Evolutionary conservation across 2,797 vertebrate species (phyloP).

Genomic region (Manis crassicaudata): DNA sequence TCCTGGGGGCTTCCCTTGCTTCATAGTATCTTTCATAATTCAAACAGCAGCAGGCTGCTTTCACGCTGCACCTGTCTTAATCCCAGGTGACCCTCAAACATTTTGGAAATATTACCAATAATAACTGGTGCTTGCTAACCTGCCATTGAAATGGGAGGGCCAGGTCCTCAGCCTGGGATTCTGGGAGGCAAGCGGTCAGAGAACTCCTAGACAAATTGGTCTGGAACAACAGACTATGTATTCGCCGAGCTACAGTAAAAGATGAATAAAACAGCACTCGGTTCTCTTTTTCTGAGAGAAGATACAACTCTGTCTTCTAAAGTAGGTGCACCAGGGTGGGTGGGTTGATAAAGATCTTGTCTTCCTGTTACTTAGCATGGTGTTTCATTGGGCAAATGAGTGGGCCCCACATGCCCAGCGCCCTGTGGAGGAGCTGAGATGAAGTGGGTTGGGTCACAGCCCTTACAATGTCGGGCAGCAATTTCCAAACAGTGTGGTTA

Average conservation of each 20-base stretch:
- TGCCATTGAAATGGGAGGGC: background rate
- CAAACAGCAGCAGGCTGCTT: conserved; percentile 21
- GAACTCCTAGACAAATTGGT: background rate
- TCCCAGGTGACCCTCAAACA: background rate
- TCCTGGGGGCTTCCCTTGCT: background rate
- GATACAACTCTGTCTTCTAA: background rate
- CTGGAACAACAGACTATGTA: background rate
- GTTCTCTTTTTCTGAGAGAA: background rate
- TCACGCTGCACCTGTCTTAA: background rate
- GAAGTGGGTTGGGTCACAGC: too few species aligned
- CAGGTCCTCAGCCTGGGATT: background rate
- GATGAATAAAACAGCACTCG: background rate
- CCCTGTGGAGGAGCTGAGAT: background rate
- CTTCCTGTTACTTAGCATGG: background rate
- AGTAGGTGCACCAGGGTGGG: background rate
- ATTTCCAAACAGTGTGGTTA: background rate
- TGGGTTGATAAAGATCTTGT: background rate
- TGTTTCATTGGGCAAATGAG: rapidly evolving
- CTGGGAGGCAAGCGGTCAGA: background rate
- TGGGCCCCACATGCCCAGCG: rapidly evolving
- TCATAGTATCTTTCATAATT: conserved; percentile 61
- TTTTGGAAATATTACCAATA: background rate
- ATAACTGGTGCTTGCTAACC: background rate
- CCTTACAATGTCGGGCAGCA: background rate
- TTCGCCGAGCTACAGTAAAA: background rate